These are phyloP conservation scores for Folsomia manolachei DNA, from an alignment of 2,888 invertebrate species.

Conservation along the genomic window DNA sequence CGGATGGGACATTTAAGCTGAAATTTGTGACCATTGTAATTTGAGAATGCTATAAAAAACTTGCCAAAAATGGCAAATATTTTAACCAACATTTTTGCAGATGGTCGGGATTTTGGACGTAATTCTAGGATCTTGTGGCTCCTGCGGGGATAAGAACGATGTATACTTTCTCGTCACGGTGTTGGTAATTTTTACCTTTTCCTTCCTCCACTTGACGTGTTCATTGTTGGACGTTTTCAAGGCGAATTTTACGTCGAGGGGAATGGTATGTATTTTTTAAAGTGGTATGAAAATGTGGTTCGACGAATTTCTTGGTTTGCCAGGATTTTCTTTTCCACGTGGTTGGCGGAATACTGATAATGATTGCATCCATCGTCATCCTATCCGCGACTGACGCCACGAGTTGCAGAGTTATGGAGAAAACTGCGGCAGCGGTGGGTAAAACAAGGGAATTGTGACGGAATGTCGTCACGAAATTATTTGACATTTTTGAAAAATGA, in stretches of 20 bases:
- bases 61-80: slow-evolving; percentile 1
- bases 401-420: slow-evolving; percentile 41
- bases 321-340: slow-evolving; percentile 41
- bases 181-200: slow-evolving; percentile 34
- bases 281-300: slow-evolving; percentile 7
- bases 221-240: slow-evolving; percentile 42
- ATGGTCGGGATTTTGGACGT: slow-evolving; percentile 35
- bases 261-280: slow-evolving; percentile 33
- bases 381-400: slow-evolving; percentile 30
- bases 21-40: slow-evolving; percentile 42
- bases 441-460: not conserved
- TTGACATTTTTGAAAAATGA: not conserved
- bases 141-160: slow-evolving; percentile 37
- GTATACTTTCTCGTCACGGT: slow-evolving; percentile 38
- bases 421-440: slow-evolving; percentile 38
- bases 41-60: not conserved
- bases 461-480: not conserved
- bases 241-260: slow-evolving; percentile 39
- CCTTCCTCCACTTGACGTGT: slow-evolving; percentile 37
- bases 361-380: slow-evolving; percentile 35
- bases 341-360: slow-evolving; percentile 32
- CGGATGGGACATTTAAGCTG: slow-evolving; percentile 35
- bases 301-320: slow-evolving; percentile 1
- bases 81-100: slow-evolving; percentile 16
- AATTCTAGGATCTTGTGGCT: slow-evolving; percentile 33